A percentile compares a stretch with the other conserved stretches of the same genome.
Conservation (phyloP, 2,113 vertebrate species). For the Sporophila hypoxantha region DNA sequence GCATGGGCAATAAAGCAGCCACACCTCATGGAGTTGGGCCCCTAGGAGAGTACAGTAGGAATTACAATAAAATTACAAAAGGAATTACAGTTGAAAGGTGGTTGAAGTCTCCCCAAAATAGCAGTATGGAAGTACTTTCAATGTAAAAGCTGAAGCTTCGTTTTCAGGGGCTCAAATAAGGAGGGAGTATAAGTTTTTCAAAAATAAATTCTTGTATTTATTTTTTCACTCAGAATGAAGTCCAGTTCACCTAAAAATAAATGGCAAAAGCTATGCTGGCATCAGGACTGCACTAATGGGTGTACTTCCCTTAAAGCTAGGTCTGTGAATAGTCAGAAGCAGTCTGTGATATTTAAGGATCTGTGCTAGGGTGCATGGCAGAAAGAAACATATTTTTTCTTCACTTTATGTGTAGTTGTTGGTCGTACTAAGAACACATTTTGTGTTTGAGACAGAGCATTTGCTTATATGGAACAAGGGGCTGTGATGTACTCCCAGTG, state of each 20-base stretch:
- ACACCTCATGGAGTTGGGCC: background rate
- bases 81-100: background rate
- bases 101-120: background rate
- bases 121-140: background rate
- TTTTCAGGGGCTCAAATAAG: background rate
- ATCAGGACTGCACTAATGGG: background rate
- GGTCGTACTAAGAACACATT: background rate
- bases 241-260: conserved; percentile 39
- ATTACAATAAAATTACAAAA: background rate
- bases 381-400: background rate
- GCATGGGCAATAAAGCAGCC: accelerated
- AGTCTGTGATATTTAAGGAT: background rate
- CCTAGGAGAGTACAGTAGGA: background rate
- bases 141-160: background rate
- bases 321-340: background rate
- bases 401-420: background rate
- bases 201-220: background rate
- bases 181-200: background rate
- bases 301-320: background rate
- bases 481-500: background rate
- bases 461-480: background rate
- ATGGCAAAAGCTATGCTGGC: background rate
- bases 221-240: conserved; percentile 4
- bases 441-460: background rate
- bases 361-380: background rate